Percentiles rank a stretch among this genome's conserved stretches.
Evolutionary conservation across 2,888 invertebrate genomes (phyloP).

Genomic region (Cryptocheilus praepositus): DNA sequence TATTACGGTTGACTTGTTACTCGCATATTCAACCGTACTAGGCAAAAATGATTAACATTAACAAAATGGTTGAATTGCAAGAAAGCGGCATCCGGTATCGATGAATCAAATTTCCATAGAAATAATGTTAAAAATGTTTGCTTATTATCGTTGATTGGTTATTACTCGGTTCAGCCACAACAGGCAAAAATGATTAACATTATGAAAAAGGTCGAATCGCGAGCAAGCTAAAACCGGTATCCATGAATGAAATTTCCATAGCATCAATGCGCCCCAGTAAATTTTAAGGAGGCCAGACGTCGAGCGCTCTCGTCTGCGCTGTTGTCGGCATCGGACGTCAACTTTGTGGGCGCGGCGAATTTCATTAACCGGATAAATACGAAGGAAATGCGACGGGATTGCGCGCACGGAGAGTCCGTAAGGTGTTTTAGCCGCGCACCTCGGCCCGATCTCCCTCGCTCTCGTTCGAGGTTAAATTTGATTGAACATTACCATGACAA

Average conservation of each 20-base stretch:
- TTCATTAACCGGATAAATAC: constrained; percentile 60
- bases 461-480: constrained; percentile 46
- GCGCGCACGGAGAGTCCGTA: constrained; percentile 23
- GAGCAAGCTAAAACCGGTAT: too few relatives aligned
- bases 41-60: too few relatives aligned
- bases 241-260: constrained; percentile 57
- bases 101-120: too few relatives aligned
- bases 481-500: constrained; percentile 68
- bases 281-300: constrained; percentile 28
- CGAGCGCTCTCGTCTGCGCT: not conserved
- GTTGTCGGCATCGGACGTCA: not conserved
- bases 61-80: too few relatives aligned
- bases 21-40: too few relatives aligned
- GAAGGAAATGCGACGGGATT: constrained; percentile 31
- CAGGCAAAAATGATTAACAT: too few relatives aligned
- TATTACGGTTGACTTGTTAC: too few relatives aligned
- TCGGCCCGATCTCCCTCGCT: constrained; percentile 20
- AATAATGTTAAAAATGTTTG: too few relatives aligned
- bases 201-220: too few relatives aligned
- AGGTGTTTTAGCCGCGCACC: constrained; percentile 28
- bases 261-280: constrained; percentile 39
- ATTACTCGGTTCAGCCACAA: too few relatives aligned
- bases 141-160: too few relatives aligned
- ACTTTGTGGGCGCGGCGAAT: constrained; percentile 42
- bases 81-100: too few relatives aligned